Percentiles rank a stretch among this genome's conserved stretches.
Conservation (phyloP, 2,797 vertebrate genomes). For the Falco peregrinus region DNA sequence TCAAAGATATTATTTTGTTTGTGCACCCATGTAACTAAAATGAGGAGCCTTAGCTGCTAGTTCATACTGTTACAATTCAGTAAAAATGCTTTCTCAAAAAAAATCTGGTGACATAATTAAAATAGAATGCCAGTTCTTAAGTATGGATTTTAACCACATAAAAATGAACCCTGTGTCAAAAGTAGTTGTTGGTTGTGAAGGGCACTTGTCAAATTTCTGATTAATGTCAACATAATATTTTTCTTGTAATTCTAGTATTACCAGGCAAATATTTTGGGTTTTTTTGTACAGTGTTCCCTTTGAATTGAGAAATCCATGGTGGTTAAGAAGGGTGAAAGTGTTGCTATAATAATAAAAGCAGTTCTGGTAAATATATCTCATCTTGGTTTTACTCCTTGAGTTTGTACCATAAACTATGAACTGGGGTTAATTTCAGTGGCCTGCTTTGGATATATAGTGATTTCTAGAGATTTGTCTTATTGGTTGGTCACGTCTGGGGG, state of each 20-base stretch:
- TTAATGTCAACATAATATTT: neutral
- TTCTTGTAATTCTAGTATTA: neutral
- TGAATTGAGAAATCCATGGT: constrained; percentile 23
- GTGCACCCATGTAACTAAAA: neutral
- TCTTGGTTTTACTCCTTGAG: constrained; percentile 6
- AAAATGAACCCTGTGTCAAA: neutral
- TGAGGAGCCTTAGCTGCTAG: neutral
- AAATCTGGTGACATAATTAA: neutral
- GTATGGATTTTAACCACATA: neutral
- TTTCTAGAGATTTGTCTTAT: neutral
- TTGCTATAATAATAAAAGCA: constrained; percentile 58
- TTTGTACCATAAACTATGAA: neutral
- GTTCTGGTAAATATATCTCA: constrained; percentile 24
- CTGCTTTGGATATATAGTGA: neutral
- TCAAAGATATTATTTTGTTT: neutral
- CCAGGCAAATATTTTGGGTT: neutral
- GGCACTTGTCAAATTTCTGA: neutral
- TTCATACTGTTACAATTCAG: constrained; percentile 10
- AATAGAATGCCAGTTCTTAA: neutral
- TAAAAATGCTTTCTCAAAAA: constrained; percentile 32
- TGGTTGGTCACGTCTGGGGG: constrained; percentile 18
- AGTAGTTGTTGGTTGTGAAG: constrained; percentile 11
- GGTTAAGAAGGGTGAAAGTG: constrained; percentile 32
- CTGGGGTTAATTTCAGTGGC: neutral
- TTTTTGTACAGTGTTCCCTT: neutral